These are phyloP conservation scores for Oxycera nigricornis DNA, from an alignment of 2,888 invertebrate species.

Conservation along the genomic window DNA sequence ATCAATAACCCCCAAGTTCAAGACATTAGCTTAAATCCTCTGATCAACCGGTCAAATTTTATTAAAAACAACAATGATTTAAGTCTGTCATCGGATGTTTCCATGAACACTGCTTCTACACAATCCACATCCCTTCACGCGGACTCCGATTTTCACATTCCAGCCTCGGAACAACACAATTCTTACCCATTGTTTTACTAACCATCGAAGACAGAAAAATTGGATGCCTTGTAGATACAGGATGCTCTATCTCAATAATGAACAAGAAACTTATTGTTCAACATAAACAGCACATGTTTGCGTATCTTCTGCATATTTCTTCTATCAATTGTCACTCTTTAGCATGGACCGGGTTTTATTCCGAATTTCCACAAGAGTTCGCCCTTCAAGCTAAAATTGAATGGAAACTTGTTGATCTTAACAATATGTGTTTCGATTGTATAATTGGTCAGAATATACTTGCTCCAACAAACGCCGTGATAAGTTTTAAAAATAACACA, in stretches of 20 bases:
- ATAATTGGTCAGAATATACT: constrained; percentile 12
- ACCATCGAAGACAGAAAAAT: background rate
- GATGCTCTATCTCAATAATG: background rate
- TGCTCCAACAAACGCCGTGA: background rate
- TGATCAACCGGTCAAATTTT: background rate
- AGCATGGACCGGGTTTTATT: background rate
- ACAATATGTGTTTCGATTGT: background rate
- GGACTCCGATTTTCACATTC: background rate
- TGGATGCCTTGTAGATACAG: background rate
- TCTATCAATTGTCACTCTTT: background rate
- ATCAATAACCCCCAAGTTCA: background rate
- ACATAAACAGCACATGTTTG: background rate
- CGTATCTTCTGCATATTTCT: background rate
- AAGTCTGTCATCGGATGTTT: background rate
- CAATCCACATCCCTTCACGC: background rate
- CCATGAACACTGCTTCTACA: background rate
- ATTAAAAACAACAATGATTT: background rate
- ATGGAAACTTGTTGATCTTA: background rate
- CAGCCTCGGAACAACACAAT: constrained; percentile 15
- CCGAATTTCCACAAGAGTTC: constrained; percentile 24
- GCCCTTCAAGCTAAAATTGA: background rate
- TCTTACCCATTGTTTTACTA: background rate
- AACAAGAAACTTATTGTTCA: background rate
- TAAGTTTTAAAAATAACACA: background rate
- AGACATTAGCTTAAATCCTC: too few species aligned